Conservation (phyloP, 2,888 invertebrate genomes). For the Lampropteryx suffumata region DNA sequence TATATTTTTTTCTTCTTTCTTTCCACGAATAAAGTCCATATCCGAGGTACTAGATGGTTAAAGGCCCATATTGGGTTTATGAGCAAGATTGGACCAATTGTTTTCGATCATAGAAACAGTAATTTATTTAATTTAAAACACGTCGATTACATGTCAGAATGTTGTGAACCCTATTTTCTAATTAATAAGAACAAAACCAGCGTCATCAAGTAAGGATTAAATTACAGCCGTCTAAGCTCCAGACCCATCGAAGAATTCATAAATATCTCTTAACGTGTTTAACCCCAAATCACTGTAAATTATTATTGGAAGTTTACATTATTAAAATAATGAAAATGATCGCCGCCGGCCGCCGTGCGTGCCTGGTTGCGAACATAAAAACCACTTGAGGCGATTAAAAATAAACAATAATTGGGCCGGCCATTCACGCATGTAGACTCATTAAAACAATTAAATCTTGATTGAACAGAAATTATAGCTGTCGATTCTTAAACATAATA, state of each 20-base stretch:
- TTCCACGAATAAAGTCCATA: too few species aligned
- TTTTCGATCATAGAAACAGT: not conserved
- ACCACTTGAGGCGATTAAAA: conserved; percentile 82
- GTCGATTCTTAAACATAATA: conserved; percentile 82
- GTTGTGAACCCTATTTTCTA: conserved; percentile 31
- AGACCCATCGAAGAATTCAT: conserved; percentile 68
- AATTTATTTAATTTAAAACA: not conserved
- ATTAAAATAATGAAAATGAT: conserved; percentile 84
- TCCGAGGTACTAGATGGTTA: too few species aligned
- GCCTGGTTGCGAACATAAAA: conserved; percentile 80
- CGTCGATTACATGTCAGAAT: not conserved
- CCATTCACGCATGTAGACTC: conserved; percentile 82
- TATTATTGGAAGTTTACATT: conserved; percentile 83
- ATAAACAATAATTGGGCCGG: conserved; percentile 83
- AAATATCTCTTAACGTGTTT: conserved; percentile 81
- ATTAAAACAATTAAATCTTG: conserved; percentile 84
- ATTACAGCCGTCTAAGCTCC: conserved; percentile 69
- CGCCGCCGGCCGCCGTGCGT: conserved; percentile 77
- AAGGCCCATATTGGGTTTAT: too few species aligned
- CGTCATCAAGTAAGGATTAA: conserved; percentile 60
- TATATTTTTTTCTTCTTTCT: too few species aligned
- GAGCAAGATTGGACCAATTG: not conserved
- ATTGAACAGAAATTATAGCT: conserved; percentile 83
- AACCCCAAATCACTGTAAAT: conserved; percentile 82
- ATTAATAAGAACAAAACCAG: conserved; percentile 51